These are phyloP conservation scores for Cynodonichthys magdalenae DNA, from an alignment of 2,797 vertebrate genomes.

Conservation along the genomic window DNA sequence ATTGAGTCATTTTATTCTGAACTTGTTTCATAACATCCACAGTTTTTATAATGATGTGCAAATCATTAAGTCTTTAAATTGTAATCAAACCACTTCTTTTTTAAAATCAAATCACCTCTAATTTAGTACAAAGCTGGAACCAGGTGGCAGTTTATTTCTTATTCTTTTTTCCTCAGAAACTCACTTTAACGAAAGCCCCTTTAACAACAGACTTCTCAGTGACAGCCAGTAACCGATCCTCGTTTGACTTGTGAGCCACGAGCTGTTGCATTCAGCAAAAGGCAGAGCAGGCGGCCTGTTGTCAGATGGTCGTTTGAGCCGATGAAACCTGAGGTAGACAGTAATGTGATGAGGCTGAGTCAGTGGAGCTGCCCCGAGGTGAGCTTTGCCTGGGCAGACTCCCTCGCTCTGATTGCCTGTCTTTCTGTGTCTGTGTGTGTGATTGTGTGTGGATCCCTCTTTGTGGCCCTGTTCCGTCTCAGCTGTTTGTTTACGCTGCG, in stretches of 20 bases:
- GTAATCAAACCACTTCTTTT: no score
- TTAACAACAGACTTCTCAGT: constrained; percentile 9
- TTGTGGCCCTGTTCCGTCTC: constrained; percentile 62
- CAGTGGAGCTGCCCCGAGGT: constrained; percentile 69
- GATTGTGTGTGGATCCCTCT: constrained; percentile 24
- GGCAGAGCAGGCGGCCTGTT: constrained; percentile 59
- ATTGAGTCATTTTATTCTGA: no score
- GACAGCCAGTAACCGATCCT: constrained; percentile 34
- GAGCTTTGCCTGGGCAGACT: constrained; percentile 62
- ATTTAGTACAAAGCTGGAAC: background rate
- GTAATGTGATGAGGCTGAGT: constrained; percentile 77
- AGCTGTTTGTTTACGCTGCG: constrained; percentile 77
- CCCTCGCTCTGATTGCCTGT: constrained; percentile 62
- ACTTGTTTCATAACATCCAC: no score
- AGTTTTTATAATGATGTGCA: no score
- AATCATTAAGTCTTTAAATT: no score
- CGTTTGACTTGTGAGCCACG: constrained; percentile 41
- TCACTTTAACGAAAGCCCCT: background rate
- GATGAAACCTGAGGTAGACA: constrained; percentile 69
- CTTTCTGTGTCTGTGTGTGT: constrained; percentile 18
- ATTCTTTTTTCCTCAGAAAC: background rate
- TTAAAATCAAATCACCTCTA: no score
- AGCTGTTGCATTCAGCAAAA: constrained; percentile 44
- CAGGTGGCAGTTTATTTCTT: background rate
- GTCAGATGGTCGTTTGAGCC: constrained; percentile 69